Evolutionary conservation across 2,888 invertebrate genomes (phyloP), one percentile per base, ranked within the genome.

Genomic region (Ceramica pisi): DNA sequence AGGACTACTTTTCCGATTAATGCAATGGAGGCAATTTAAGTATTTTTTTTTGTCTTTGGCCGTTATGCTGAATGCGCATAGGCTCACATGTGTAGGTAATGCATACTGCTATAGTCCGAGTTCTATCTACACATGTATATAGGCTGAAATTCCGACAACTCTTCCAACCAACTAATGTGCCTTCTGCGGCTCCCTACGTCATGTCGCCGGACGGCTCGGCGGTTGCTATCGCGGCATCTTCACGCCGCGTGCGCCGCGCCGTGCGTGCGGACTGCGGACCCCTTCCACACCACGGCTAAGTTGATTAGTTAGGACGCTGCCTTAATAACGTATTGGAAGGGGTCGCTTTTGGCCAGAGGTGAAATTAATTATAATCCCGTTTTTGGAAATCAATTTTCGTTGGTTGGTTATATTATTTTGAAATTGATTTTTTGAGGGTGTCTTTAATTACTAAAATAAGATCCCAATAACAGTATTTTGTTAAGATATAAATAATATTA

Each of bases 201-300:
- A 10, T 57, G 41, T 23, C 16, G 7, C 10, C 8, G 41, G 21
- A 35, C 38, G 26, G 71, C 63, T 63, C 61, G 75, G 71, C 80
- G 76, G 80, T 80, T 80, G 55, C 88, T 95, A 95, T 95, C 95
- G 85, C 87, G 87, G 87, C 81, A 95, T 94, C 95, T 94, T 95
- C 92, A 93, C 93, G 94, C 93, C 85, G 90, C 79, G 80, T 80
- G 80, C 88, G 84, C 87, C 66, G 19, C 19, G 46, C 46, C 46
- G 78, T 87, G 88, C 88, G 90, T 88, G 84, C 86, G 89, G 89
- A 80, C 89, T 83, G 89, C 88, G 71, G 71, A 38, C 83, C 83
- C 87, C 84, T 83, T 85, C 82, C 85, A 84, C 86, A 83, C 82
- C 85, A 83, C 86, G 83, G 81, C 81, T 80, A 75, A 80, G 80